phyloP scores from a whole-genome alignment of 2,797 vertebrate genomes.

The Tapera naevia region DNA sequence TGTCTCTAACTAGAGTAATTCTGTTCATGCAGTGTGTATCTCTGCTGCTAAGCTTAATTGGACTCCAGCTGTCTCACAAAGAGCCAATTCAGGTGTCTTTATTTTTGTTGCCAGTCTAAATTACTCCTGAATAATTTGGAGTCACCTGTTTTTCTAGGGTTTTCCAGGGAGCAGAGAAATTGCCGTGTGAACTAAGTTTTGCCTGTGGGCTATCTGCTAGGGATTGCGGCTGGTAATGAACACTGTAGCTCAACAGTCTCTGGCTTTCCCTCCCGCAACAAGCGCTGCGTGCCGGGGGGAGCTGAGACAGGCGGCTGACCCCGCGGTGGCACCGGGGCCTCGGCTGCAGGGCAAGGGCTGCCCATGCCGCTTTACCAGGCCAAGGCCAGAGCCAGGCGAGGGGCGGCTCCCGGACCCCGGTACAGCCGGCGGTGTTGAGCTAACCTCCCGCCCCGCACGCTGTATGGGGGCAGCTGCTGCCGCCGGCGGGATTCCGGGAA shows the following conservation, averaged over 20 bases:
- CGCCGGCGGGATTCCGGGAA: background rate
- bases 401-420: background rate
- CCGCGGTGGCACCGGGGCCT: background rate
- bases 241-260: rapidly evolving
- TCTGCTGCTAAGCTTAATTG: background rate
- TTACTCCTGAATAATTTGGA: background rate
- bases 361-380: no score
- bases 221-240: background rate
- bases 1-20: background rate
- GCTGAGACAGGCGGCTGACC: no score
- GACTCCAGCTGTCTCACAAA: background rate
- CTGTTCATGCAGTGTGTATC: rapidly evolving
- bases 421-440: no score
- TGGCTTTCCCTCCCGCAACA: no score
- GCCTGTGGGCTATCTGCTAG: background rate
- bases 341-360: background rate
- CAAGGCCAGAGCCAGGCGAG: no score
- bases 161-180: background rate
- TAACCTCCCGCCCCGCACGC: background rate
- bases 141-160: background rate
- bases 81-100: background rate
- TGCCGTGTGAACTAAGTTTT: background rate
- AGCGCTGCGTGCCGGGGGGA: background rate
- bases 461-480: no score
- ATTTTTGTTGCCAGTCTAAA: background rate